Evolutionary conservation across 2,113 vertebrate genomes (phyloP).

Genomic region (Toxotes jaculatrix): DNA sequence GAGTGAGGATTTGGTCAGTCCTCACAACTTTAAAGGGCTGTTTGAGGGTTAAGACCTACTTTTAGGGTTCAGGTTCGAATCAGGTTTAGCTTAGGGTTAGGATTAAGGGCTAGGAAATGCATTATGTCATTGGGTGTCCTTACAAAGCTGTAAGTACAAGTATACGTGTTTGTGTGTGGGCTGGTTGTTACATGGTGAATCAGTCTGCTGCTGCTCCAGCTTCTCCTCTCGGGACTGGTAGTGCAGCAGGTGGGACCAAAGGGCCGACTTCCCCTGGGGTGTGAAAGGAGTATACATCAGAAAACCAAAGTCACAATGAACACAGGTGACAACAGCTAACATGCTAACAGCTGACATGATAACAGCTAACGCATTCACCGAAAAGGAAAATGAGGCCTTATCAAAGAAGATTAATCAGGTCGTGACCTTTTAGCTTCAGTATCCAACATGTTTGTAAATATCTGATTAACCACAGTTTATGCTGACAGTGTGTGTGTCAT

Average conservation of each 20-base stretch:
- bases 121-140: no score
- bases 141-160: no score
- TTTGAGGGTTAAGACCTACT: no score
- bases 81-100: no score
- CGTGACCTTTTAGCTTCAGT: constrained; percentile 3
- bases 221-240: constrained; percentile 93
- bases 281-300: constrained; percentile 6
- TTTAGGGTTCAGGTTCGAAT: no score
- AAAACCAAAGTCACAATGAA: not conserved
- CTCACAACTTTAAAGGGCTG: no score
- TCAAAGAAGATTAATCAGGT: not conserved
- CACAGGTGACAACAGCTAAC: no score
- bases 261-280: constrained; percentile 91
- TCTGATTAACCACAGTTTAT: constrained; percentile 4
- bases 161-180: constrained; percentile 22
- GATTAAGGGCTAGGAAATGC: no score
- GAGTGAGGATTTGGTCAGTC: no score
- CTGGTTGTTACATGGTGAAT: constrained; percentile 85
- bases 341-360: no score
- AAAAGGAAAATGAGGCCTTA: not conserved
- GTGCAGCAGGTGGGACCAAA: constrained; percentile 95
- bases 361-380: not conserved
- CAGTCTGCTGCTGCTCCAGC: constrained; percentile 84
- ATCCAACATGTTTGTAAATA: not conserved
- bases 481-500: not conserved